Evolutionary conservation across 1,140 invertebrate species (phyloP).

Genomic region (Drosophila ananassae): DNA sequence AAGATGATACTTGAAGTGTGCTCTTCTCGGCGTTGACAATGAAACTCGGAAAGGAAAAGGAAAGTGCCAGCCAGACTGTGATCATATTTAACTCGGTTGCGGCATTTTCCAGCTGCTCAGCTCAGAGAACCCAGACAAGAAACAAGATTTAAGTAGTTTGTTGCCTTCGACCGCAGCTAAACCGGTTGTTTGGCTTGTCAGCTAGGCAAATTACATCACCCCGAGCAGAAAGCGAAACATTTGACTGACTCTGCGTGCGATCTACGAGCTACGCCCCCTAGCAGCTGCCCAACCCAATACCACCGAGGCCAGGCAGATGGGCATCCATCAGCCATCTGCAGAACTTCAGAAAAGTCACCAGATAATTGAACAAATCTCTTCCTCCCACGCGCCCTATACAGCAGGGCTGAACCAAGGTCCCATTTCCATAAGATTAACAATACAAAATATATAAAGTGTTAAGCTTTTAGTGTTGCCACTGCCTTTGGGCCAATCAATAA

Average conservation of each 20-base stretch:
- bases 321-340: constrained; percentile 53
- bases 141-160: constrained; percentile 58
- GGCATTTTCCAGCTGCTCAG: constrained; percentile 40
- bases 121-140: constrained; percentile 46
- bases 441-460: constrained; percentile 21
- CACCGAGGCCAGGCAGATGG: constrained; percentile 43
- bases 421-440: constrained; percentile 21
- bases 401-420: constrained; percentile 22
- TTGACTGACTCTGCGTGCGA: constrained; percentile 37
- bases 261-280: constrained; percentile 38
- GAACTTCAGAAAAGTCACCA: constrained; percentile 45
- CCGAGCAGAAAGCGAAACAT: constrained; percentile 40
- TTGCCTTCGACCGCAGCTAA: constrained; percentile 30
- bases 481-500: constrained; percentile 42
- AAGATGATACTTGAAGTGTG: constrained; percentile 54
- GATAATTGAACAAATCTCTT: constrained; percentile 23
- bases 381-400: background rate
- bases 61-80: constrained; percentile 48
- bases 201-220: constrained; percentile 74
- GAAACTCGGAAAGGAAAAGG: constrained; percentile 49
- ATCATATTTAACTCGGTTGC: constrained; percentile 11
- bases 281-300: constrained; percentile 7
- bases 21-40: constrained; percentile 27
- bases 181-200: constrained; percentile 71
- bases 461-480: constrained; percentile 16